Base-by-base conservation (phyloP, 2,888 invertebrate genomes). In the Myopa testacea region DNA sequence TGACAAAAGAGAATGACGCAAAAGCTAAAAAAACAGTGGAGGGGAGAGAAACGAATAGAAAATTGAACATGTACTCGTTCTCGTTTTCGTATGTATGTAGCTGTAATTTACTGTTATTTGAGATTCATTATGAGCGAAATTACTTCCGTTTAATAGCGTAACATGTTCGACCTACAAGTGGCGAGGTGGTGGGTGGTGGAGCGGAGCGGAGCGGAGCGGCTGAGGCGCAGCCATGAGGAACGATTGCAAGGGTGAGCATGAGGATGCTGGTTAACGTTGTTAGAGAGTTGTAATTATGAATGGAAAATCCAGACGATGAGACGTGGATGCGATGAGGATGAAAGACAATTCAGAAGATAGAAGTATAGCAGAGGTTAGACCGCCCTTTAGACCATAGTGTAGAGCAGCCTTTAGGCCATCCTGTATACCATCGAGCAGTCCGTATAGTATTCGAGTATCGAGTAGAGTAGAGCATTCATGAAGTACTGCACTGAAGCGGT, bases 91-190 rank as follows among this genome's bases (percentile, higher is more conserved):
- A n/a, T 26, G 50, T 40, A 1, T 60, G n/a, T 73, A 52, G 76
- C 75, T 67, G 82, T 80, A 81, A 83, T 82, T 82, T 81, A 80
- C 80, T 81, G 81, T 82, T 81, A 83, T 82, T 82, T 82, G 79
- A 81, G 81, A 80, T 79, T 80, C 79, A 81, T 77, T 77, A 77
- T 68, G 77, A 60, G 34, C 26, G 76, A 80, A 79, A 79, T 81
- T 81, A 81, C 81, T 81, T 79, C 79, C 81, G 80, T 79, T 75
- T 72, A 80, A 81, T 82, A 81, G 45, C 45, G 4, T 45, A 45
- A 45, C 45, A 45, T 45, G 45, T 10, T 45, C 7, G 45, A 45
- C 7, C 45, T 45, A 45, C 6, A 45, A 45, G 45, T 3, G 45
- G 7, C 10, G 45, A 45, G 45, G 1, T 1, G 16, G 16, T 37